phyloP scores from a whole-genome alignment of 2,113 vertebrate species.

The Ursus arctos region DNA sequence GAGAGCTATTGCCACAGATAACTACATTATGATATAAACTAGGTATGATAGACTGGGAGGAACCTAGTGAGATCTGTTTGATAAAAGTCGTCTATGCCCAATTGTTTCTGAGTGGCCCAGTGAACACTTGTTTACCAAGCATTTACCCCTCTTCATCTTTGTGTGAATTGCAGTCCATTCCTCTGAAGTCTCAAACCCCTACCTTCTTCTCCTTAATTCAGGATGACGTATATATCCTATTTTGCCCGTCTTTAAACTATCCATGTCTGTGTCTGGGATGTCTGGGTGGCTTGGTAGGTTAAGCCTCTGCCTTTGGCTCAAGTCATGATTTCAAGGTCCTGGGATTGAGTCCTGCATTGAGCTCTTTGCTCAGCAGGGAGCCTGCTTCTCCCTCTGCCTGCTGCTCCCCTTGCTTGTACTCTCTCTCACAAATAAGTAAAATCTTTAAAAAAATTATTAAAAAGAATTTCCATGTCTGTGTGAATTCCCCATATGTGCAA shows the following conservation, averaged over 20 bases:
- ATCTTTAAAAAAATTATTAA: no score
- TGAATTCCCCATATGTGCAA: neutral
- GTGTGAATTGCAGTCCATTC: neutral
- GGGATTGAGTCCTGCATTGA: no score
- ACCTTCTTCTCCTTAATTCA: neutral
- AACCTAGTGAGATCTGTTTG: neutral
- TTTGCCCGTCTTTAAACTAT: neutral
- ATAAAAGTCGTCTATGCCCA: neutral
- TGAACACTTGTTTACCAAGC: neutral
- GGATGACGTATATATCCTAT: neutral
- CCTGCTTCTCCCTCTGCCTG: no score
- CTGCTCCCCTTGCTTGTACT: no score
- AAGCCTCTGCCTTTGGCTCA: neutral
- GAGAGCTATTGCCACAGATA: neutral
- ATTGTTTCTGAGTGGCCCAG: neutral
- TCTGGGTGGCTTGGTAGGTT: neutral
- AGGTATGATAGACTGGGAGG: neutral
- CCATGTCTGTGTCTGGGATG: neutral
- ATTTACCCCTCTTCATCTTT: neutral
- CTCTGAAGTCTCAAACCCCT: neutral
- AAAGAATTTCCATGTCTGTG: neutral
- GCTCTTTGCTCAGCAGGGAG: no score
- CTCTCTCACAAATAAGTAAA: no score
- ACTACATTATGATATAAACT: neutral
- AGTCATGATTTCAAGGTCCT: no score